These are phyloP conservation scores for Petaurus breviceps DNA, from an alignment of 2,113 vertebrate genomes.

Conservation along the genomic window DNA sequence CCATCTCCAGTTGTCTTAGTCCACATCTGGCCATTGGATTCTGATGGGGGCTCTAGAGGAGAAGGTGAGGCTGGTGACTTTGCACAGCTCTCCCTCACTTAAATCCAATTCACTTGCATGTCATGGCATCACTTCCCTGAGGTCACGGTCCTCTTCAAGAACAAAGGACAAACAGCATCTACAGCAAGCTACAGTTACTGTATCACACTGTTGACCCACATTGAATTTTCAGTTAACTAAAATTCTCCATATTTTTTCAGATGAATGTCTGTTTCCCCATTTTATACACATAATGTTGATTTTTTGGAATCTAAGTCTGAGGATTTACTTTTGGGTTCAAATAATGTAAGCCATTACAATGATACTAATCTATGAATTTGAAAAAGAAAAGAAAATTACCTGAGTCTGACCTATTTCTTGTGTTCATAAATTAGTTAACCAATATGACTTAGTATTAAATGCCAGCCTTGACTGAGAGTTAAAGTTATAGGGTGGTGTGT, in stretches of 20 bases:
- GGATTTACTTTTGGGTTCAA: neutral
- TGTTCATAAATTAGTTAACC: neutral
- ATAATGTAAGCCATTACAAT: neutral
- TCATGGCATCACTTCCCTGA: too few species aligned
- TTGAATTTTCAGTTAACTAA: neutral
- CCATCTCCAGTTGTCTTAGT: too few species aligned
- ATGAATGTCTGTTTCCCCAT: neutral
- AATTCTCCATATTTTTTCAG: neutral
- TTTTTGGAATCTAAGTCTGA: neutral
- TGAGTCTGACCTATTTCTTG: neutral
- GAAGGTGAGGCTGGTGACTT: too few species aligned
- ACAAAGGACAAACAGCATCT: too few species aligned
- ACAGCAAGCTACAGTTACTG: too few species aligned
- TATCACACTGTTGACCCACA: neutral
- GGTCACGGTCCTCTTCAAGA: too few species aligned
- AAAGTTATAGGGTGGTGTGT: neutral
- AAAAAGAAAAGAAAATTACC: neutral
- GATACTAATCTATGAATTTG: neutral
- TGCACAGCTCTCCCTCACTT: too few species aligned
- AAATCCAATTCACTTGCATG: too few species aligned
- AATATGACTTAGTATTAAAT: neutral
- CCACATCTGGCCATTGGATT: too few species aligned
- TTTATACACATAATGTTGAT: neutral
- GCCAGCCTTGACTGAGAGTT: neutral
- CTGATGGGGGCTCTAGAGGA: too few species aligned